Conservation (phyloP, 2,113 vertebrate genomes). For the Dascyllus trimaculatus region DNA sequence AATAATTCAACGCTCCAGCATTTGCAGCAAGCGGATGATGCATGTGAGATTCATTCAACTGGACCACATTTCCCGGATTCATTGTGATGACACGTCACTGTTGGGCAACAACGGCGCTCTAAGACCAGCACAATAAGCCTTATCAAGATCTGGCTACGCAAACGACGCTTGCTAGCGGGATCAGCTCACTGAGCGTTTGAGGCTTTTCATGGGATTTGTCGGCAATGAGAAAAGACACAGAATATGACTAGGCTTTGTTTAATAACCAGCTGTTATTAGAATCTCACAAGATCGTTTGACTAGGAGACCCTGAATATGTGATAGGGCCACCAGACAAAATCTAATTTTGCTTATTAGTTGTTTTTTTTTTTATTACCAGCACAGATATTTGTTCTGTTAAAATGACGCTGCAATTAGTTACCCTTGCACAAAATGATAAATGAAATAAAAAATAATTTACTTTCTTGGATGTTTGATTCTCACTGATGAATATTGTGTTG, state of each 20-base stretch:
- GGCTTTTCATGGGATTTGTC: not conserved
- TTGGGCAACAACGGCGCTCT: not conserved
- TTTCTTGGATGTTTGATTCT: not conserved
- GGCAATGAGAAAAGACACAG: no score
- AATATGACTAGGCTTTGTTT: no score
- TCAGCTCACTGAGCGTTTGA: not conserved
- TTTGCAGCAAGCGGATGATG: not conserved
- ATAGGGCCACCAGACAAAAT: no score
- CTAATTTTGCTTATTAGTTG: not conserved
- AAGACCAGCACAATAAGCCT: not conserved
- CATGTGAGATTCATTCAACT: slow-evolving; percentile 6
- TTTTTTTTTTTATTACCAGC: not conserved
- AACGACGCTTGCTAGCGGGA: not conserved
- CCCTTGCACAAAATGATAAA: not conserved
- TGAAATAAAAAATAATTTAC: not conserved
- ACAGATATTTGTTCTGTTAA: not conserved
- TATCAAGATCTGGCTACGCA: not conserved
- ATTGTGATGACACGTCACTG: no score
- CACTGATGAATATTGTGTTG: no score
- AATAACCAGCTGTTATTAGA: no score
- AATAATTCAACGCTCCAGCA: not conserved
- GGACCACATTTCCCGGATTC: not conserved
- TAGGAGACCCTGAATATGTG: no score
- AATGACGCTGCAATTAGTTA: not conserved
- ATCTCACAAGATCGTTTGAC: no score